Conservation (phyloP, 2,113 vertebrate species). For the Galeopterus variegatus region DNA sequence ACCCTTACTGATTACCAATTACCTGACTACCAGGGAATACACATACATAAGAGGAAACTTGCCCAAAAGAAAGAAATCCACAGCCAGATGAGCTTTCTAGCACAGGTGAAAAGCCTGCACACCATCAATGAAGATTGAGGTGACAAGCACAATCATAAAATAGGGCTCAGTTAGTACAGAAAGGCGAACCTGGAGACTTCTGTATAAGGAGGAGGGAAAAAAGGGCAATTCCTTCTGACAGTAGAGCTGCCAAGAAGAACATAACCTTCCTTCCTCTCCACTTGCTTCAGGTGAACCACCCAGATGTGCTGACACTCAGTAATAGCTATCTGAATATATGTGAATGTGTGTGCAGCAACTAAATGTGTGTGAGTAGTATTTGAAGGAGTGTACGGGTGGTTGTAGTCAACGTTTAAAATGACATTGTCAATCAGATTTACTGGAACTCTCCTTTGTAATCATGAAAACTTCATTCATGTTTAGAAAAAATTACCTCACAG, state of each 20-base stretch:
- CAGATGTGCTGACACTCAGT: neutral
- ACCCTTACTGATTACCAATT: conserved; percentile 15
- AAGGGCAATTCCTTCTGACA: neutral
- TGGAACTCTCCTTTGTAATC: neutral
- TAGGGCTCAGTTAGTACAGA: neutral
- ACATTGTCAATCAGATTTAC: conserved; percentile 8
- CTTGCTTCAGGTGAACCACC: neutral
- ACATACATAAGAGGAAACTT: neutral
- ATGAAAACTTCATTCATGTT: neutral
- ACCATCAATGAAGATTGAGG: neutral
- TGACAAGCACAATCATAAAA: neutral
- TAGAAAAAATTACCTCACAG: conserved; percentile 26
- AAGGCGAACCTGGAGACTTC: neutral
- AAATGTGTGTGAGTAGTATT: neutral
- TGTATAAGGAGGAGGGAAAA: neutral
- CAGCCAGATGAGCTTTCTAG: neutral
- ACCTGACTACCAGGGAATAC: neutral
- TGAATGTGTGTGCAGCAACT: neutral
- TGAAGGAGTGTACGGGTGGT: neutral
- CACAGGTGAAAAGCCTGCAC: neutral
- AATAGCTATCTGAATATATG: conserved; percentile 19
- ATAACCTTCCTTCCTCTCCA: conserved; percentile 1
- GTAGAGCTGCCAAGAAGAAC: neutral
- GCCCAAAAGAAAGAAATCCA: neutral
- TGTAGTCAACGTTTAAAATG: conserved; percentile 24